Base-by-base conservation (phyloP, 2,113 vertebrate species). In the Brachionichthys hirsutus region DNA sequence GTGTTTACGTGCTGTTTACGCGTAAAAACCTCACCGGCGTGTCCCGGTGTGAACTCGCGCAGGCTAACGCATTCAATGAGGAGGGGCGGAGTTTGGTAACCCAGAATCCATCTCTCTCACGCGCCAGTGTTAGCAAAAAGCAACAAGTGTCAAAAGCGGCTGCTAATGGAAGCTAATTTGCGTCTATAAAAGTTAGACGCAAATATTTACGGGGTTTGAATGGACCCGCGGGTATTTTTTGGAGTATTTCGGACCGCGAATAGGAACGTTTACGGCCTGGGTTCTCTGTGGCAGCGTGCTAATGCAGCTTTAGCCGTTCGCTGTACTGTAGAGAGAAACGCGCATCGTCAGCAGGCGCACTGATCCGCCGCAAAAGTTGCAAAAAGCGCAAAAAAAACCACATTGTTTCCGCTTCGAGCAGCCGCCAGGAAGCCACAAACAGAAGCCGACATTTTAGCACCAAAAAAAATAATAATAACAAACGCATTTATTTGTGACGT, bases 301-400 rank as follows among this genome's bases (percentile, higher is more conserved):
- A 45, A 45, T 17, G n/a, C 2, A 8, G 14, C 15, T 13, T 44
- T 44, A 44, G 42, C 43, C 10, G 12, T 18, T 47, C 9, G 45
- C 45, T 20, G 11, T 10, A 10, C 7, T 38, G 8, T 30, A 30
- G 8, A 43, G n/a, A 17, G 17, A 46, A 47, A 18, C 10, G 45
- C 45, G 45, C 16, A 17, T 17, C 45, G 45, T 47, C 45, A 47
- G 46, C 19, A 20, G 18, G 17, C 18, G 46, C 9, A 48, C 18
- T 6, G 24, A 16, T 17, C 16, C 16, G 16, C 3, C 6, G 0
- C 47, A 35, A 69, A 82, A 78, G 80, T 82, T 79, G 65, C 80
- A 50, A 67, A 74, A 56, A 12, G 44, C 51, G 46, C 63, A 50
- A 47, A 44, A 44, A 44, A 42, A 51, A 36, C 12, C 63, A 62